Base-by-base conservation (phyloP, 2,113 vertebrate genomes). In the Nothocercus nigrocapillus region DNA sequence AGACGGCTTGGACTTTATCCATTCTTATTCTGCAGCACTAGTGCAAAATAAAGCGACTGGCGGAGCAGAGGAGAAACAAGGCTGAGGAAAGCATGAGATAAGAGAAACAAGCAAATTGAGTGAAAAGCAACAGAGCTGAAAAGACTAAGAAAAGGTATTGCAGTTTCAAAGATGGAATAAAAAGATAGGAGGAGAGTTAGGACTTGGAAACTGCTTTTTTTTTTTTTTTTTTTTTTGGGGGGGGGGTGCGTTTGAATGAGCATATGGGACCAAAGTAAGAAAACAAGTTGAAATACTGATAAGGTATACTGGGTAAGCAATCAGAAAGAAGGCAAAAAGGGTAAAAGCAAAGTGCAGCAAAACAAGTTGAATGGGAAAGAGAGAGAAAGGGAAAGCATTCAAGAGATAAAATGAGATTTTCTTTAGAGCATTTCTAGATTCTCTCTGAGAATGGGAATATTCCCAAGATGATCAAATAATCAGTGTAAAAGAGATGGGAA, bases 281-380 rank as follows among this genome's bases (percentile, higher is more conserved):
- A 96, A 85, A 84, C 68, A 25, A 89, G 30, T 62, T 93, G 75
- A 95, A 92, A 75, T 28, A 62, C 32, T 88, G 68, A 49, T 88
- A 63, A 45, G 21, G 7, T 53, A 53, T 83, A 32, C 32, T 79
- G 32, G 78, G 18, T 61, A 72, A 81, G 61, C n/a, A 62, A 91
- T 67, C 25, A 67, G 32, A 75, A 93, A 81, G 14, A 75, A 91
- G n/a, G 49, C 14, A 32, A 61, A 72, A 82, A 11, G 64, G 21
- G 36, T 34, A 69, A 69, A 88, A 82, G 7, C 8, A 42, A 86
- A 78, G 28, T 79, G n/a, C 4, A 78, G 54, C 16, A 82, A 85
- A 95, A 34, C 13, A 82, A 66, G 36, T 77, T 2, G 6, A 90
- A 85, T 49, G 58, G 36, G 74, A 77, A 47, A 36, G 24, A 30